These are phyloP conservation scores for Heliconius himera DNA, from an alignment of 1,140 invertebrate genomes.

Conservation along the genomic window DNA sequence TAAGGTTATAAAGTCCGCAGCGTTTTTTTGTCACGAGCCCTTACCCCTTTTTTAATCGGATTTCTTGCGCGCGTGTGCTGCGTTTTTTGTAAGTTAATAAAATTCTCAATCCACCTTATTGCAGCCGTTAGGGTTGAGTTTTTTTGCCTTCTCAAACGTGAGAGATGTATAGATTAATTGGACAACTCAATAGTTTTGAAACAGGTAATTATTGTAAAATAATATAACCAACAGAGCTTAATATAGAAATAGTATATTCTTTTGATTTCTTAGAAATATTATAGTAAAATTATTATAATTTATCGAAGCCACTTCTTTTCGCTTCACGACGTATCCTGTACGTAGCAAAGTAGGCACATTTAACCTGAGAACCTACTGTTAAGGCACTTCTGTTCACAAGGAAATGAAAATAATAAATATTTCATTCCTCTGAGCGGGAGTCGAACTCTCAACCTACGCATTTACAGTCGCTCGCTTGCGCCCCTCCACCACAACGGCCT, in stretches of 20 bases:
- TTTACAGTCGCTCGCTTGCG: too few relatives aligned
- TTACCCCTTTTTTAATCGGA: slow-evolving; percentile 80
- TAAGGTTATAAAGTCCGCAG: slow-evolving; percentile 67
- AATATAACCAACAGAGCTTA: not conserved
- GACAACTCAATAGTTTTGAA: slow-evolving; percentile 29
- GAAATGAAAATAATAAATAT: too few relatives aligned
- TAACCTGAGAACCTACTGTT: too few relatives aligned
- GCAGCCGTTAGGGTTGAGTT: slow-evolving; percentile 72
- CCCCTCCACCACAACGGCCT: too few relatives aligned
- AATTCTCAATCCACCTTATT: slow-evolving; percentile 76
- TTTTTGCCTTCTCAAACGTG: slow-evolving; percentile 63
- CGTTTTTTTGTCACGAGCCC: slow-evolving; percentile 70
- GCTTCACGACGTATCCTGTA: too few relatives aligned
- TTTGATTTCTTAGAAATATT: not conserved
- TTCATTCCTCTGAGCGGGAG: too few relatives aligned
- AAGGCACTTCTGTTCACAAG: too few relatives aligned
- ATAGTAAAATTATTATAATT: too few relatives aligned
- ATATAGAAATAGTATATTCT: not conserved
- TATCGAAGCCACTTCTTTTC: not conserved
- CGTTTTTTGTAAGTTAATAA: slow-evolving; percentile 66
- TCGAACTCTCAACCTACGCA: too few relatives aligned
- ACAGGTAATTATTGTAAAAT: not conserved
- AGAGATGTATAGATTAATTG: slow-evolving; percentile 78
- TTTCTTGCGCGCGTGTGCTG: slow-evolving; percentile 73
- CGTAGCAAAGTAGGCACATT: too few relatives aligned